Evolutionary conservation across 2,113 vertebrate species (phyloP), one percentile per base, ranked within the genome.

Genomic region (Actinemys pallida): DNA sequence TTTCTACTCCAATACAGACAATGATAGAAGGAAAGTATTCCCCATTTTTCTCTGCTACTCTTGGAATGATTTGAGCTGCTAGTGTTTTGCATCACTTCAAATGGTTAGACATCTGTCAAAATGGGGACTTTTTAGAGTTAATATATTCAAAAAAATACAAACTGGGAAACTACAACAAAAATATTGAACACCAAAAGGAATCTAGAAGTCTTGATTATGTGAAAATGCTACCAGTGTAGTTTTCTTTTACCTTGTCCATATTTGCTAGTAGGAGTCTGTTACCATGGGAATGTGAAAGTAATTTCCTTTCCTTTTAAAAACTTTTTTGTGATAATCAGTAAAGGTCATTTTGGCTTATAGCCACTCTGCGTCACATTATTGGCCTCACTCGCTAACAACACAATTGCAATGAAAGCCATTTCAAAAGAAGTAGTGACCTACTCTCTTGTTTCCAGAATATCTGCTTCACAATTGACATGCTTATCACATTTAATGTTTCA

Each of bases 301-400:
- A 85, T n/a, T 80, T 88, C 92, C 52, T 94, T 88, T 19, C 53
- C 10, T 95, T 83, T 94, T 88, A 93, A 88, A 93, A 81, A 42
- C 93, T 88, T 82, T 50, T 72, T 84, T 84, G 87, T 80, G 90
- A 87, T 90, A 93, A 75, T 25, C 10, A 81, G 6, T 72, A 82
- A 86, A 96, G 13, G 52, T 90, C 39, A 72, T 92, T 93, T 92
- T 83, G 53, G 62, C 82, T 95, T 83, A 82, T 83, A 82, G 49
- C 12, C 19, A 49, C 10, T 89, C 29, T 93, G 13, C 86, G 29
- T 62, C 35, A 24, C 9, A n/a, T 94, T 90, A 83, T 92, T 94
- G 82, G 83, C 72, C 52, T 47, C 94, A 14, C 57, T 89, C 56
- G 29, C 88, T 94, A 89, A 95, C 92, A 96, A 79, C 24, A 11